Percentiles rank a stretch among this genome's conserved stretches.
These are phyloP conservation scores for Tyrannus savana DNA, from an alignment of 2,113 vertebrate genomes.

Conservation along the genomic window DNA sequence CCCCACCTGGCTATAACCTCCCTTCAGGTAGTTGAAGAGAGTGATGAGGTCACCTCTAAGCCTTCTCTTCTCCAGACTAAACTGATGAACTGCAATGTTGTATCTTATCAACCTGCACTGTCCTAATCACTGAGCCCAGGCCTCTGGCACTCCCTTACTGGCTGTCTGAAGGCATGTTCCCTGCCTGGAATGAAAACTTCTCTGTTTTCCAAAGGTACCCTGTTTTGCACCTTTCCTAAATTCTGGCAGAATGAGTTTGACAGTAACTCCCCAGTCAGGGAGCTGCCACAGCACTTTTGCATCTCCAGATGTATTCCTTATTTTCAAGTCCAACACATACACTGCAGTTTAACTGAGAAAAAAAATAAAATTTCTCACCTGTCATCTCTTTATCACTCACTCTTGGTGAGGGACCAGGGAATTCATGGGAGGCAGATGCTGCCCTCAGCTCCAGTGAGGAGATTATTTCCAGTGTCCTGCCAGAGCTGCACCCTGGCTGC, in stretches of 20 bases:
- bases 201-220: background rate
- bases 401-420: background rate
- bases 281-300: background rate
- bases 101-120: background rate
- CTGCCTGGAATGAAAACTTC: background rate
- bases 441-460: background rate
- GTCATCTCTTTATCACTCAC: background rate
- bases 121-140: no score
- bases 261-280: background rate
- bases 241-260: background rate
- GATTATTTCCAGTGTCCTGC: background rate
- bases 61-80: no score
- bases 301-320: background rate
- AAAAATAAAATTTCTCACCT: background rate
- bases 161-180: background rate
- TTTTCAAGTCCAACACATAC: background rate
- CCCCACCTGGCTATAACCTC: no score
- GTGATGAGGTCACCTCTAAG: no score
- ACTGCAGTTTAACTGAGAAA: background rate
- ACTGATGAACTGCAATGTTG: no score
- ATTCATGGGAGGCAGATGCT: background rate
- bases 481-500: background rate
- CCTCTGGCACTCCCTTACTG: background rate
- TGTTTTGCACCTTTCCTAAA: background rate
- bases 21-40: no score